phyloP scores from a whole-genome alignment of 2,113 vertebrate species.

The Barbus barbus region DNA sequence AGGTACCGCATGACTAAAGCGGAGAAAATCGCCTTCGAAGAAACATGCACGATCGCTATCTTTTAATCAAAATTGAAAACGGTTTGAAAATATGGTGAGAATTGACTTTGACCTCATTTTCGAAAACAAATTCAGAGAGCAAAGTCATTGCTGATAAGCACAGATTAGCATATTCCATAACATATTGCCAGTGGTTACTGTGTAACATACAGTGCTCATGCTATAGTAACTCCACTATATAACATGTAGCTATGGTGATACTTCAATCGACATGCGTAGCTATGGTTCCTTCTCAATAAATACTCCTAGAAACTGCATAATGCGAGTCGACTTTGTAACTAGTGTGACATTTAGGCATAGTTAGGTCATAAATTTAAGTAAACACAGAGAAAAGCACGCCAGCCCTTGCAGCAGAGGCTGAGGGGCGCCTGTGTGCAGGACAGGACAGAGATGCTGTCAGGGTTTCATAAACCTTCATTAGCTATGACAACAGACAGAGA shows the following conservation, averaged over 20 bases:
- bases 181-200: constrained; percentile 5
- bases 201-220: constrained; percentile 16
- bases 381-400: constrained; percentile 33
- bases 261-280: not conserved
- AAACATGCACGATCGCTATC: not conserved
- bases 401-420: not conserved
- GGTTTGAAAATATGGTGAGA: not conserved
- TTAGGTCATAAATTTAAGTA: constrained; percentile 44
- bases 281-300: constrained; percentile 16
- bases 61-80: not conserved
- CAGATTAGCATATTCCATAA: constrained; percentile 1
- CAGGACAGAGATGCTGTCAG: constrained; percentile 56
- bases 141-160: not conserved
- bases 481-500: constrained; percentile 62
- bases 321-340: not conserved
- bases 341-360: constrained; percentile 25
- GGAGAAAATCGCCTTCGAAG: not conserved
- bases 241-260: constrained; percentile 18
- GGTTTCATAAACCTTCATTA: constrained; percentile 63
- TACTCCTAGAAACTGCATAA: not conserved
- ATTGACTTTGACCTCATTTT: not conserved
- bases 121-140: not conserved
- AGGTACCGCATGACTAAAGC: not conserved
- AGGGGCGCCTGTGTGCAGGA: constrained; percentile 39
- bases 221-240: constrained; percentile 13